Conservation (phyloP, 2,113 vertebrate genomes). For the Muntiacus muntjak region DNA sequence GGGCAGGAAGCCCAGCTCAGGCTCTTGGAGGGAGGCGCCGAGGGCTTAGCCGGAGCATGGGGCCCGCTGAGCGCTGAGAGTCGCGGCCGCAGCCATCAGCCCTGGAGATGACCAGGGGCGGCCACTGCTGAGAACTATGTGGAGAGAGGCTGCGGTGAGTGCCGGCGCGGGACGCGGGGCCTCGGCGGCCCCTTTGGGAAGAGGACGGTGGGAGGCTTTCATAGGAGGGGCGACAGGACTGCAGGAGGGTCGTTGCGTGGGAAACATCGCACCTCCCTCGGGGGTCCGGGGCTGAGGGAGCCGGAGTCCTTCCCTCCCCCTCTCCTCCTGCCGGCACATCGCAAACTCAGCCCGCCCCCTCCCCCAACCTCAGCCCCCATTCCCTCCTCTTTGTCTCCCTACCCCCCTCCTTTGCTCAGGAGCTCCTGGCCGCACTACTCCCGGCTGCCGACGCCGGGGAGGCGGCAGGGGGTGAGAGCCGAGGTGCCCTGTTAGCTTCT, state of each 20-base stretch:
- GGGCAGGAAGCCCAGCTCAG: constrained; percentile 8
- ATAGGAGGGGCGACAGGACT: constrained; percentile 9
- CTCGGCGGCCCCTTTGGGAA: background rate
- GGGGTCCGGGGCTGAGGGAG: constrained; percentile 50
- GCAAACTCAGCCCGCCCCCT: constrained; percentile 64
- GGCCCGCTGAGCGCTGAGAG: constrained; percentile 57
- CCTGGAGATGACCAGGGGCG: constrained; percentile 75
- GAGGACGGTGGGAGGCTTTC: background rate
- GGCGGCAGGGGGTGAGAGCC: constrained; percentile 54
- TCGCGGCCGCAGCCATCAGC: constrained; percentile 45
- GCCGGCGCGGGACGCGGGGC: constrained; percentile 62
- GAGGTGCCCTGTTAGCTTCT: constrained; percentile 51
- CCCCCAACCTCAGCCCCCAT: background rate
- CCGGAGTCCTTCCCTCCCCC: constrained; percentile 56
- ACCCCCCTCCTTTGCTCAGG: background rate
- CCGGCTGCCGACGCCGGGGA: constrained; percentile 43
- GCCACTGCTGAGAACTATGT: constrained; percentile 85
- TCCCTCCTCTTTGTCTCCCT: background rate
- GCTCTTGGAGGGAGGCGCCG: background rate
- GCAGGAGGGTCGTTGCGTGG: constrained; percentile 59
- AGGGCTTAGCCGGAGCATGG: constrained; percentile 53
- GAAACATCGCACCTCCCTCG: constrained; percentile 51
- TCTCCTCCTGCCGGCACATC: constrained; percentile 54
- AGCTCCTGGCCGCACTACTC: constrained; percentile 57
- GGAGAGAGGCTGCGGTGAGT: constrained; percentile 96